phyloP scores from a whole-genome alignment of 2,888 invertebrate species.

The Zhuqinia jingwanae region DNA sequence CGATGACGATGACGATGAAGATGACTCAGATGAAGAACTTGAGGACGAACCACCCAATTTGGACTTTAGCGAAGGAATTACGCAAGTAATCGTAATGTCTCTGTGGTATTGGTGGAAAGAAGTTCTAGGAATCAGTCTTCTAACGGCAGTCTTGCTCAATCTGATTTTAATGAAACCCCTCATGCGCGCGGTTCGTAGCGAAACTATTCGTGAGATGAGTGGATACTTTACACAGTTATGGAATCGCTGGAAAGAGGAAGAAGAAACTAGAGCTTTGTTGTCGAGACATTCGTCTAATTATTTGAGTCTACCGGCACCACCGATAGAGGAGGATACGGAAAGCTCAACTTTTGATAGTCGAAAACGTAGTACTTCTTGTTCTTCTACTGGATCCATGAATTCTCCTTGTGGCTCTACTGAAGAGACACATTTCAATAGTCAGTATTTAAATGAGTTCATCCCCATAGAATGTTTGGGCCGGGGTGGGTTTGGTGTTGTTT shows the following conservation, averaged over 20 bases:
- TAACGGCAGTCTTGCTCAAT: constrained; percentile 83
- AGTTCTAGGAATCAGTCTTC: constrained; percentile 88
- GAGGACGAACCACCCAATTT: constrained; percentile 79
- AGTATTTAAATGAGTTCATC: constrained; percentile 93
- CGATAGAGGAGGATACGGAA: background rate
- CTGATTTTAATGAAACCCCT: constrained; percentile 77
- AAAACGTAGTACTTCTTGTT: constrained; percentile 69
- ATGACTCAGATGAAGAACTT: constrained; percentile 76
- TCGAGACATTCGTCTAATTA: constrained; percentile 55
- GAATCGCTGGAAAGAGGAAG: constrained; percentile 73
- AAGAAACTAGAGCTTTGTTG: constrained; percentile 53
- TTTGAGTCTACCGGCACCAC: constrained; percentile 36
- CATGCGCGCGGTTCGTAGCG: constrained; percentile 74
- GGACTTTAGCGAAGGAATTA: constrained; percentile 80
- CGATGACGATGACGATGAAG: constrained; percentile 17
- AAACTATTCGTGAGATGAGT: constrained; percentile 77
- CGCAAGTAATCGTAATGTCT: constrained; percentile 87
- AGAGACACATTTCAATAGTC: constrained; percentile 82
- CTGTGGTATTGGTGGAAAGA: constrained; percentile 94
- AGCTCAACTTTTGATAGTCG: background rate
- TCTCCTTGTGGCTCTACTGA: constrained; percentile 70
- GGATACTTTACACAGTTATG: constrained; percentile 71
- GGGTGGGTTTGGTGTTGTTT: constrained; percentile 98
- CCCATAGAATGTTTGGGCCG: constrained; percentile 90
- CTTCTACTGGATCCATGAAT: constrained; percentile 69